Percentiles rank a stretch among this genome's conserved stretches.
phyloP scores from a whole-genome alignment of 2,888 invertebrate species.

The Watsonalla binaria region DNA sequence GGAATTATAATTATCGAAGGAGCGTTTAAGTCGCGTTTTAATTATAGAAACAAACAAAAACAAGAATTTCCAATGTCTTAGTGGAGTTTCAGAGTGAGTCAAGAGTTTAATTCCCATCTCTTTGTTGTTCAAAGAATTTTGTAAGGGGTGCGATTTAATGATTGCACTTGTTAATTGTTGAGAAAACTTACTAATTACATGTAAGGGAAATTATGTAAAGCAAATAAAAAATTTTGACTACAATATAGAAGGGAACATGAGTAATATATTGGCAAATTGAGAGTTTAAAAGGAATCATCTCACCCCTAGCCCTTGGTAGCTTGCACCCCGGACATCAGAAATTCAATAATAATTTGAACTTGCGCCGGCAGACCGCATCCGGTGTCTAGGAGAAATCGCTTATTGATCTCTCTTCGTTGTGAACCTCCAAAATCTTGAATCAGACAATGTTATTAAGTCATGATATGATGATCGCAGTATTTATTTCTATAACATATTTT shows the following conservation, averaged over 20 bases:
- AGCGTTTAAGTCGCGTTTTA: slow-evolving; percentile 65
- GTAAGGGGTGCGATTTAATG: slow-evolving; percentile 21
- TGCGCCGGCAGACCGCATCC: slow-evolving; percentile 64
- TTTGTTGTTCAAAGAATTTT: slow-evolving; percentile 41
- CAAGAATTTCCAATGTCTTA: slow-evolving; percentile 58
- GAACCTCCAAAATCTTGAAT: neutral
- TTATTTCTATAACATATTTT: no score
- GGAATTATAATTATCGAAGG: slow-evolving; percentile 61
- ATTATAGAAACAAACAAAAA: slow-evolving; percentile 72
- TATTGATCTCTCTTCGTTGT: slow-evolving; percentile 49
- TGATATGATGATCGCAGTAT: slow-evolving; percentile 6
- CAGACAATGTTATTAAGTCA: neutral
- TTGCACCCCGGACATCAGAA: slow-evolving; percentile 48
- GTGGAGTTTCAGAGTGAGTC: slow-evolving; percentile 43
- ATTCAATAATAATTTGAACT: slow-evolving; percentile 72
- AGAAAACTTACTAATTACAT: neutral
- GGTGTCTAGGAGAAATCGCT: slow-evolving; percentile 61
- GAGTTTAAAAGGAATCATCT: slow-evolving; percentile 29
- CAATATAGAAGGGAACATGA: neutral
- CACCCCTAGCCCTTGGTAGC: slow-evolving; percentile 17
- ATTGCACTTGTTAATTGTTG: slow-evolving; percentile 10
- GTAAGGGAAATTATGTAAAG: neutral
- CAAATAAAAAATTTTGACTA: neutral
- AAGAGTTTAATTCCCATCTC: slow-evolving; percentile 46
- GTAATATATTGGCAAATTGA: slow-evolving; percentile 1